These are phyloP conservation scores for Pterocles burchelli DNA, from an alignment of 2,113 vertebrate genomes.

Conservation along the genomic window DNA sequence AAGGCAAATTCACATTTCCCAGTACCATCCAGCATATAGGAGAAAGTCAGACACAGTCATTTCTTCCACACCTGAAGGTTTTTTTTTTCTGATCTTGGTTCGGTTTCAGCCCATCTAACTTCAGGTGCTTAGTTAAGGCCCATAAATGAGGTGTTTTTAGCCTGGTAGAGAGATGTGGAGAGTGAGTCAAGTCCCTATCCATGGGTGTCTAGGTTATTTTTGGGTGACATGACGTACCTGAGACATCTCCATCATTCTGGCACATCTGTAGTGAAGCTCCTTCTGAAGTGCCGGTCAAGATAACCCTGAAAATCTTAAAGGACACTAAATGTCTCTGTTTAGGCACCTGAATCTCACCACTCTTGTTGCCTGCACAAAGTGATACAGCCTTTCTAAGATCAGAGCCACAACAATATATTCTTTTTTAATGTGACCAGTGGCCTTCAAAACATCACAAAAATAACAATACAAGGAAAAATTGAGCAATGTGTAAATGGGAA, in stretches of 20 bases:
- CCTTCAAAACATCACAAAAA: not conserved
- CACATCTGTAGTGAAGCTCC: fast-evolving
- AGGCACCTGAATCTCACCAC: not conserved
- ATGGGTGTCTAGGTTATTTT: not conserved
- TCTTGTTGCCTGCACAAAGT: not conserved
- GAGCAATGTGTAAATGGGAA: not conserved
- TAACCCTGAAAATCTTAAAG: not conserved
- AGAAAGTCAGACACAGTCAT: not conserved
- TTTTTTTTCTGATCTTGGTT: not conserved
- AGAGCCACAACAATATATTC: not conserved
- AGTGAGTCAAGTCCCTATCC: not conserved
- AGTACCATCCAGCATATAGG: not conserved
- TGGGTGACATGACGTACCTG: not conserved
- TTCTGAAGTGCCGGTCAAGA: not conserved
- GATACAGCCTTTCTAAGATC: not conserved
- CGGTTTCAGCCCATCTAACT: not conserved
- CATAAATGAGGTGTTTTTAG: not conserved
- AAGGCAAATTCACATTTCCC: not conserved
- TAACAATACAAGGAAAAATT: not conserved
- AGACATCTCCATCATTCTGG: not conserved
- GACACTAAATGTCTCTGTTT: not conserved
- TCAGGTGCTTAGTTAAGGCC: not conserved
- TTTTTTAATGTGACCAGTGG: not conserved
- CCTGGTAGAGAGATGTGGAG: not conserved
- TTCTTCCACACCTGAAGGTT: not conserved